Conservation (phyloP, 2,797 vertebrate species). For the Denticeps clupeoides region DNA sequence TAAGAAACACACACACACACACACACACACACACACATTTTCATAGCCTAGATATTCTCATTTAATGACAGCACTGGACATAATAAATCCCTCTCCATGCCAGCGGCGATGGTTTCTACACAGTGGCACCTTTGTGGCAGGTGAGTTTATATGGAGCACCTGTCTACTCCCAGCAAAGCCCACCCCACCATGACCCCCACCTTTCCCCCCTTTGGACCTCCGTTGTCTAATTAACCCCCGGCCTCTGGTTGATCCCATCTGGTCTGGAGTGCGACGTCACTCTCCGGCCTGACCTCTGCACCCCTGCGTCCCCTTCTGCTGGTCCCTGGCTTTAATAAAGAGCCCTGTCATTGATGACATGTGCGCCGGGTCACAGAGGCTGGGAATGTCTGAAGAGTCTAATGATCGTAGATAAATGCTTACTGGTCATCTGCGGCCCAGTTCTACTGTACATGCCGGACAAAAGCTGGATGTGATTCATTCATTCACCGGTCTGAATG, state of each 20-base stretch:
- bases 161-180: slow-evolving; percentile 33
- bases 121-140: slow-evolving; percentile 36
- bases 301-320: slow-evolving; percentile 3
- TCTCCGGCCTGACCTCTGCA: slow-evolving; percentile 12
- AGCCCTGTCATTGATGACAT: neutral
- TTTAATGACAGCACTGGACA: slow-evolving; percentile 9
- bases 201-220: neutral
- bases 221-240: slow-evolving; percentile 37
- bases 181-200: neutral
- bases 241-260: slow-evolving; percentile 10
- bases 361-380: neutral
- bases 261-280: slow-evolving; percentile 18
- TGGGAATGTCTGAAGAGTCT: neutral
- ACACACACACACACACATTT: neutral
- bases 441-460: neutral
- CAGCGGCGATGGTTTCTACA: slow-evolving; percentile 7
- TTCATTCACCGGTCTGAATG: neutral
- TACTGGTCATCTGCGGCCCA: neutral
- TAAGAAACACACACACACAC: slow-evolving; percentile 5
- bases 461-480: neutral
- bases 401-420: neutral
- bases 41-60: slow-evolving; percentile 16
- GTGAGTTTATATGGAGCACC: slow-evolving; percentile 29
- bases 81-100: slow-evolving; percentile 4
- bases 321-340: slow-evolving; percentile 8